These are phyloP conservation scores for Cheirogaleus major DNA, from an alignment of 2,797 vertebrate genomes.

Conservation along the genomic window DNA sequence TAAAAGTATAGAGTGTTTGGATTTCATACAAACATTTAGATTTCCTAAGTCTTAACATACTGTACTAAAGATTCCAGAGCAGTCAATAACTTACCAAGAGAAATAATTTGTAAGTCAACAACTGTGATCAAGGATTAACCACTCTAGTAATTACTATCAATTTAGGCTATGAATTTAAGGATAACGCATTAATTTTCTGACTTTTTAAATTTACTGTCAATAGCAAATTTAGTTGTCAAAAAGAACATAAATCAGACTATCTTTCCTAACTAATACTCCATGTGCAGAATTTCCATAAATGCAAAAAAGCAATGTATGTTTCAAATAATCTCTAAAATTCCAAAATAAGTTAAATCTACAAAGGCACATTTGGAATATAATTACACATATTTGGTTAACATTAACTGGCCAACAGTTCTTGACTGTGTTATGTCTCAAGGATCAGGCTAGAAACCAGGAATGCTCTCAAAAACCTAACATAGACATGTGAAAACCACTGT, in stretches of 20 bases:
- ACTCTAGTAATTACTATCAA: background rate
- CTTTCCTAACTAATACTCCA: background rate
- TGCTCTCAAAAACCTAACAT: background rate
- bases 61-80: background rate
- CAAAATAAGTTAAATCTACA: slow-evolving; percentile 27
- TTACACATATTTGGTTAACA: background rate
- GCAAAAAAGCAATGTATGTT: background rate
- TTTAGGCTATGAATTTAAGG: background rate
- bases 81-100: background rate
- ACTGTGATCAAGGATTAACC: background rate
- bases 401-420: background rate
- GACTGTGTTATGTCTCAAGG: background rate
- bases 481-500: background rate
- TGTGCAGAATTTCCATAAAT: slow-evolving; percentile 14
- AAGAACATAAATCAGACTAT: background rate
- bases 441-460: background rate
- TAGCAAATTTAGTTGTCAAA: background rate
- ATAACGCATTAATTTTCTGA: background rate
- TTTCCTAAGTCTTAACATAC: background rate
- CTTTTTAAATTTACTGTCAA: background rate
- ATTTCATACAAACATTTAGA: background rate
- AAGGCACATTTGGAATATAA: background rate
- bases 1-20: background rate
- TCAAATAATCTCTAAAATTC: slow-evolving; percentile 14
- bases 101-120: background rate